These are phyloP conservation scores for Goniozus legneri DNA, from an alignment of 1,140 invertebrate genomes.

Conservation along the genomic window DNA sequence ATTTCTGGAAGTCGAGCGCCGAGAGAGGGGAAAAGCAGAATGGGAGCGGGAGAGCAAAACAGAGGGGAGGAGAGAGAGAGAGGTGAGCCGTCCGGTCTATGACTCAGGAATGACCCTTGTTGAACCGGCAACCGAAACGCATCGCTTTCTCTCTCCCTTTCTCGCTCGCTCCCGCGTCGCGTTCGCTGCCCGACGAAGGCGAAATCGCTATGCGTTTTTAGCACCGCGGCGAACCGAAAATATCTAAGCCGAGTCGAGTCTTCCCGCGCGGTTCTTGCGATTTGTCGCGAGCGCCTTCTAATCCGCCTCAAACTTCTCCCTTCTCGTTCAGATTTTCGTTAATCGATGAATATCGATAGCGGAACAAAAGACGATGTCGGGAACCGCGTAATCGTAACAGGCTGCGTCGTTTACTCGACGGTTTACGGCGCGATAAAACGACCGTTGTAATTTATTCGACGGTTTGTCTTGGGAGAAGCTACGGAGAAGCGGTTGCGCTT, in stretches of 20 bases:
- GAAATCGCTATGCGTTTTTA: neutral
- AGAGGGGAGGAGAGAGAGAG: conserved; percentile 5
- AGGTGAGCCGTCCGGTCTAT: conserved; percentile 35
- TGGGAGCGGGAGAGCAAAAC: neutral
- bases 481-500: too few species aligned
- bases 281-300: conserved; percentile 9
- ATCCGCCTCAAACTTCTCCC: conserved; percentile 4
- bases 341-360: too few species aligned
- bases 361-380: too few species aligned
- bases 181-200: neutral
- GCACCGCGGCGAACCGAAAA: neutral
- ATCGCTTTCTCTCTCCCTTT: conserved; percentile 10
- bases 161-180: neutral
- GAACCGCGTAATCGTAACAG: conserved; percentile 12
- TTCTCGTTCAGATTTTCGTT: too few species aligned
- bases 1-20: conserved; percentile 41
- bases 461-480: too few species aligned
- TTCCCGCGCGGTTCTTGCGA: neutral
- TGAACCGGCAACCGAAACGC: conserved; percentile 40
- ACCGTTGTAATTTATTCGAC: too few species aligned
- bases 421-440: neutral
- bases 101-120: conserved; percentile 48
- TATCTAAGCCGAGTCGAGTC: neutral
- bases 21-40: conserved; percentile 2
- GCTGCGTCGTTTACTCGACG: neutral